Evolutionary conservation across 1,140 invertebrate species (phyloP), one percentile per base, ranked within the genome.

Genomic region (Pseudobourletiella spinata): DNA sequence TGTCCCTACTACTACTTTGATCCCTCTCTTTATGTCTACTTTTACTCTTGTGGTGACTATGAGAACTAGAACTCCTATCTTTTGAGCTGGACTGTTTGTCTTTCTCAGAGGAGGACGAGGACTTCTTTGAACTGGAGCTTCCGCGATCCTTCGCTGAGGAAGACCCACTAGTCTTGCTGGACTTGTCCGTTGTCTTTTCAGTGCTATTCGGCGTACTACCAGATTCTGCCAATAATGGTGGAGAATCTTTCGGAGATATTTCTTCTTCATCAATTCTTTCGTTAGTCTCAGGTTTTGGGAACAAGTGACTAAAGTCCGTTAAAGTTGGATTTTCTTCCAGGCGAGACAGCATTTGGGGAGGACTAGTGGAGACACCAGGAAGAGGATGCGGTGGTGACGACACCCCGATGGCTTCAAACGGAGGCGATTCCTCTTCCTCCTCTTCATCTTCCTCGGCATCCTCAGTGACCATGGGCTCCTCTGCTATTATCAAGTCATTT

Each of bases 401-500:
- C 16, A 42, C 15, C 29, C 29, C 58, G 46, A 57, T 56, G 46
- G 32, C 39, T 70, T 86, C 84, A 74, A 85, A 86, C 4, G 79
- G 78, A 0, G 84, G 84, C 61, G 83, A 85, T 48, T 83, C 84
- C 71, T 83, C 82, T 56, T 82, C 79, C 51, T 84, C 82, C 55
- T 79, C 77, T 65, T 81, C 80, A 16, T 71, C 62, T 11, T 63
- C 61, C 80, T 28, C 77, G 64, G 80, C 79, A 15, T 71, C 61
- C 14, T 68, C 63, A 68, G 79, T 80, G 24, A 82, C 79, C 48
- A 67, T 55, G 26, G 69, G 67, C 16, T 64, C 60, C 14, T 51
- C 48, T 15, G 4, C 44, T 35, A 22, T 61, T 78, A 81, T 55
- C 72, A 50, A 72, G 66, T 42, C 71, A 71, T 16, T 70, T 70